phyloP scores from a whole-genome alignment of 2,888 invertebrate species.

The Oxycera nigricornis region DNA sequence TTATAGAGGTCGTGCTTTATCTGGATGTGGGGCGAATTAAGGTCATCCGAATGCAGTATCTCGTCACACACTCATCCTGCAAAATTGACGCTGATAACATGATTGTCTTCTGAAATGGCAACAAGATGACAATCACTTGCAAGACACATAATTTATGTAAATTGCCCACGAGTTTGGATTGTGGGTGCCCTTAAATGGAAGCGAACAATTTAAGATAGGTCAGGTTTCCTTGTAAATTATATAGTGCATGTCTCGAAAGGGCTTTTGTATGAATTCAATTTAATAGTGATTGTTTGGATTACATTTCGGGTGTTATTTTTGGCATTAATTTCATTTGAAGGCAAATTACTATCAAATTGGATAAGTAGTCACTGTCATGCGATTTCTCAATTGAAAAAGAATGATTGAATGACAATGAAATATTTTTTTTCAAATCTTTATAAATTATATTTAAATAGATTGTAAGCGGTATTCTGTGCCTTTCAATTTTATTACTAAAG shows the following conservation, averaged over 20 bases:
- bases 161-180: no score
- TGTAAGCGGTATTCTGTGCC: not conserved
- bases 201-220: no score
- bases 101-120: no score
- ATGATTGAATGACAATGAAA: not conserved
- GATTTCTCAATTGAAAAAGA: not conserved
- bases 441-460: not conserved
- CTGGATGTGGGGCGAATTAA: not conserved
- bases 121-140: no score
- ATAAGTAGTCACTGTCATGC: not conserved
- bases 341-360: not conserved
- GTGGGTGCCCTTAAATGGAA: no score
- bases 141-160: no score
- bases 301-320: not conserved
- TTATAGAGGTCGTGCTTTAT: constrained; percentile 5
- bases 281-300: not conserved
- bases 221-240: not conserved
- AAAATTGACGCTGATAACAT: no score
- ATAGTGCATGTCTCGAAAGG: not conserved
- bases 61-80: not conserved
- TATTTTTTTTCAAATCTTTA: not conserved
- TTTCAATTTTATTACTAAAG: not conserved
- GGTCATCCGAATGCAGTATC: not conserved
- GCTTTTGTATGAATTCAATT: not conserved
- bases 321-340: not conserved